phyloP scores from a whole-genome alignment of 2,113 vertebrate species.

The Platichthys stellatus region DNA sequence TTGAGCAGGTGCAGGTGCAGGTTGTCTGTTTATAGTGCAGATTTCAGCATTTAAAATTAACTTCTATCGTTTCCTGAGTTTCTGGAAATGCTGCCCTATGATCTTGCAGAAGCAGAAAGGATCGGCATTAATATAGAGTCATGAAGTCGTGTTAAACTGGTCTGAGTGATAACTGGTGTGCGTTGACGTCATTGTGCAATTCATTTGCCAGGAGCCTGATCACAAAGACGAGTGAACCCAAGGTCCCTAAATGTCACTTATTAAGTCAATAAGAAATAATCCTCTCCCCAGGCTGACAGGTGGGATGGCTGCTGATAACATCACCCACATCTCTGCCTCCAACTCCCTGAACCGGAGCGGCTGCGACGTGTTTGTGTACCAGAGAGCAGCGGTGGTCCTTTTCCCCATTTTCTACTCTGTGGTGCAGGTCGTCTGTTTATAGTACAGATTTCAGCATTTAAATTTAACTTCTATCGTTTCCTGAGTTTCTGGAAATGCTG shows the following conservation, averaged over 20 bases:
- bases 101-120: conserved; percentile 22
- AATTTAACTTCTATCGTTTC: conserved; percentile 65
- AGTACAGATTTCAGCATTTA: conserved; percentile 55
- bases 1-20: conserved; percentile 51
- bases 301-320: conserved; percentile 54
- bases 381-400: conserved; percentile 69
- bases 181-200: too few species aligned
- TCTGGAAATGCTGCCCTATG: conserved; percentile 31
- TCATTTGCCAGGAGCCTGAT: too few species aligned
- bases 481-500: conserved; percentile 46
- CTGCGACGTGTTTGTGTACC: conserved; percentile 82
- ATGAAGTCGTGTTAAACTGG: not conserved
- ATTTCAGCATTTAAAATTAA: conserved; percentile 69
- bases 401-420: conserved; percentile 84
- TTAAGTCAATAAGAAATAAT: not conserved
- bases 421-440: conserved; percentile 68
- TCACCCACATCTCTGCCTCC: conserved; percentile 31
- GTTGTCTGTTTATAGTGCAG: conserved; percentile 48
- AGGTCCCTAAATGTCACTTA: not conserved
- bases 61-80: conserved; percentile 51
- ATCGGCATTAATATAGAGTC: not conserved
- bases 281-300: conserved; percentile 13
- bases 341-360: conserved; percentile 65
- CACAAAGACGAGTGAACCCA: not conserved
- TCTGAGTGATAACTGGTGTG: too few species aligned